Percentiles rank a stretch among this genome's conserved stretches.
Conservation (phyloP, 2,113 vertebrate species). For the Recurvirostra avosetta region DNA sequence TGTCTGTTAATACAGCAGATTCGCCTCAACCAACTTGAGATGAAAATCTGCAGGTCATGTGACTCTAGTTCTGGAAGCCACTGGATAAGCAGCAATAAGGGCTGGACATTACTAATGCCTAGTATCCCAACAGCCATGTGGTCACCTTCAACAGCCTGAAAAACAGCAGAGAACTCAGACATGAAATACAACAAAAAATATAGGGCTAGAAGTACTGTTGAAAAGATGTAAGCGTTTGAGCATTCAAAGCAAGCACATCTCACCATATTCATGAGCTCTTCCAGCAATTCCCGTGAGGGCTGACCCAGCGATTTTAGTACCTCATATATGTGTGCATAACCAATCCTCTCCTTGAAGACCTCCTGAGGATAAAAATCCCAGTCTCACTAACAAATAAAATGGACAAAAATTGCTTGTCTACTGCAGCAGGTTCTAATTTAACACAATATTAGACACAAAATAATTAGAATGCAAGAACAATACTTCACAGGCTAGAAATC, state of each 20-base stretch:
- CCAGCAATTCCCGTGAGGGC: constrained; percentile 87
- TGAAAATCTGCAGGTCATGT: constrained; percentile 88
- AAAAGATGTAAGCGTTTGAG: not conserved
- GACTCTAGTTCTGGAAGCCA: constrained; percentile 95
- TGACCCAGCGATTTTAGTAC: constrained; percentile 92
- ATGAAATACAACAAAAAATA: not conserved
- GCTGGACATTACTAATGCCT: constrained; percentile 97
- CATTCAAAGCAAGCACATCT: constrained; percentile 43
- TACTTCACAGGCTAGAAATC: not conserved
- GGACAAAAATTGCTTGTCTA: not conserved
- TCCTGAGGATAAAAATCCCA: constrained; percentile 77
- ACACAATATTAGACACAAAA: not conserved
- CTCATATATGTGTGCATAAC: constrained; percentile 93
- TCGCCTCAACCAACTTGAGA: constrained; percentile 89
- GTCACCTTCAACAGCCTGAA: constrained; percentile 94
- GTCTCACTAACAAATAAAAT: not conserved
- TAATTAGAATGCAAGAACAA: not conserved
- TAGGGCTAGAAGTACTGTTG: not conserved
- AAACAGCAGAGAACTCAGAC: constrained; percentile 53
- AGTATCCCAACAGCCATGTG: constrained; percentile 93
- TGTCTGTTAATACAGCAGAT: constrained; percentile 93
- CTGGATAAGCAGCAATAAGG: constrained; percentile 90
- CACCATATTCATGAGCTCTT: constrained; percentile 99
- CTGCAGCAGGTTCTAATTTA: not conserved
- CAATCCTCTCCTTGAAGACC: constrained; percentile 98